phyloP scores from a whole-genome alignment of 2,888 invertebrate species.

The Alviniconcha strummeri region DNA sequence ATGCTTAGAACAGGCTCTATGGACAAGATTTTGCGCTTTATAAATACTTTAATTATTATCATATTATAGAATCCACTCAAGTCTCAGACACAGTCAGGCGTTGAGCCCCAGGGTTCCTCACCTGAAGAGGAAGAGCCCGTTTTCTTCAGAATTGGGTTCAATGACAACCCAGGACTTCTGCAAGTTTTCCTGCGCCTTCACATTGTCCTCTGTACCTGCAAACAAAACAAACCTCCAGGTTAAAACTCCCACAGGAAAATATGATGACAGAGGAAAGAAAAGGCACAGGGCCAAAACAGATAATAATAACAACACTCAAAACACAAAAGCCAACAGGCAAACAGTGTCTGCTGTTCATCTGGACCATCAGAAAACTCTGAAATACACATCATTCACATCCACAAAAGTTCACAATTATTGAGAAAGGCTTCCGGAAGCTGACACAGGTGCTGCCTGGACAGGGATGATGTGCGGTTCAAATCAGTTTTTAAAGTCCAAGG shows the following conservation, averaged over 20 bases:
- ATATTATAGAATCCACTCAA: too few relatives aligned
- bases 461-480: too few relatives aligned
- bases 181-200: slow-evolving; percentile 63
- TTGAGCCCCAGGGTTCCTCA: slow-evolving; percentile 31
- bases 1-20: background rate
- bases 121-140: slow-evolving; percentile 69
- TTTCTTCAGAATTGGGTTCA: slow-evolving; percentile 66
- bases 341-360: background rate
- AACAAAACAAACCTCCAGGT: background rate
- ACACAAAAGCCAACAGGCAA: background rate
- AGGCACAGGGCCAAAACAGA: background rate
- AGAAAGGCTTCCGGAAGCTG: too few relatives aligned
- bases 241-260: background rate
- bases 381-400: too few relatives aligned
- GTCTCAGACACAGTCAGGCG: too few relatives aligned
- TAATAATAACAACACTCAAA: background rate
- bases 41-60: too few relatives aligned
- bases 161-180: slow-evolving; percentile 68
- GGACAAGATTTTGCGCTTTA: too few relatives aligned
- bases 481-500: too few relatives aligned
- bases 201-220: slow-evolving; percentile 66
- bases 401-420: too few relatives aligned
- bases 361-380: too few relatives aligned
- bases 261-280: background rate
- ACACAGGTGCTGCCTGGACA: too few relatives aligned